Conservation (phyloP, 2,888 invertebrate genomes). For the Spatulosminthurus flaviceps region DNA sequence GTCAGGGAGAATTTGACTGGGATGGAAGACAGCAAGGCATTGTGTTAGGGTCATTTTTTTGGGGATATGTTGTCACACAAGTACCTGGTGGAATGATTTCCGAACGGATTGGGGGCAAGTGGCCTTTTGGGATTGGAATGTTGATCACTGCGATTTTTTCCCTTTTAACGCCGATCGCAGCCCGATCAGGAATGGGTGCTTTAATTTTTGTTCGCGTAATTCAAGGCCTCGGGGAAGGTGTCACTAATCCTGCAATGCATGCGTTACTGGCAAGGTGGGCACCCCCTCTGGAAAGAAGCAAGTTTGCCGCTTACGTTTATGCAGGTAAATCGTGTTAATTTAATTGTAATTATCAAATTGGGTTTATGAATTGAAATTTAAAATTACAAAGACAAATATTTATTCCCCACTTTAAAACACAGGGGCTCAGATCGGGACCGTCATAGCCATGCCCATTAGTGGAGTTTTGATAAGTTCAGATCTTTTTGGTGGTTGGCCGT, state of each 20-base stretch:
- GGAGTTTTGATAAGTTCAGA: conserved; percentile 83
- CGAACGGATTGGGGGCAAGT: conserved; percentile 85
- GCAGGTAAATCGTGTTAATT: conserved; percentile 70
- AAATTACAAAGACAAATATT: too few relatives aligned
- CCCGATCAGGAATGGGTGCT: conserved; percentile 76
- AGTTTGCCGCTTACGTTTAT: conserved; percentile 88
- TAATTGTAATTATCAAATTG: background rate
- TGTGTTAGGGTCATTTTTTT: conserved; percentile 74
- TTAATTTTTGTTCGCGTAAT: conserved; percentile 79
- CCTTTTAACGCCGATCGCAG: conserved; percentile 79
- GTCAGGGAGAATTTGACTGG: conserved; percentile 73
- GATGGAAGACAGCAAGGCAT: conserved; percentile 66
- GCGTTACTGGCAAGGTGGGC: conserved; percentile 85
- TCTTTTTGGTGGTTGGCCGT: conserved; percentile 83
- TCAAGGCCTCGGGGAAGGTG: conserved; percentile 88
- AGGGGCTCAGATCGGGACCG: conserved; percentile 92
- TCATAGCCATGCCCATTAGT: conserved; percentile 83
- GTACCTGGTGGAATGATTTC: conserved; percentile 84
- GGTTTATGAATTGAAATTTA: background rate
- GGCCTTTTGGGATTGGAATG: conserved; percentile 83
- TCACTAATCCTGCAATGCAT: conserved; percentile 96
- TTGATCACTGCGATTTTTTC: conserved; percentile 85
- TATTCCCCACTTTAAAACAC: background rate
- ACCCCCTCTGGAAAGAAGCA: conserved; percentile 88
- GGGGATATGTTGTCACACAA: conserved; percentile 85